Conservation (phyloP, 2,113 vertebrate genomes). For the Tachysurus fulvidraco region DNA sequence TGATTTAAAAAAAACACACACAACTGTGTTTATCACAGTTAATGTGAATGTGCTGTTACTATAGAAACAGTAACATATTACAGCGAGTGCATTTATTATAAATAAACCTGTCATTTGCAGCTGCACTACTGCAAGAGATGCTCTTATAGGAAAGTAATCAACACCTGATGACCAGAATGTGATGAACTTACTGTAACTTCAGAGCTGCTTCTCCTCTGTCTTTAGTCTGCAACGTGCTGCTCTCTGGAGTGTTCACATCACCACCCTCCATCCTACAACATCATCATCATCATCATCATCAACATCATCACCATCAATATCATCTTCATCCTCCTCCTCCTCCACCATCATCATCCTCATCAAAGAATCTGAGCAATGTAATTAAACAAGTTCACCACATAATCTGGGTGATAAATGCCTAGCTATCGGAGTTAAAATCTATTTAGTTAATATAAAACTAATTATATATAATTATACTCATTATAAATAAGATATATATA, state of each 20-base stretch:
- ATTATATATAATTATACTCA: too few species aligned
- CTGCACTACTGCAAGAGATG: neutral
- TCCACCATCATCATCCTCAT: neutral
- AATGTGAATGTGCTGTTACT: neutral
- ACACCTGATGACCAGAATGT: neutral
- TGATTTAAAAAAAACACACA: too few species aligned
- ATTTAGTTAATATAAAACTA: neutral
- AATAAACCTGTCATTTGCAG: neutral
- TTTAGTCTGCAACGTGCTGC: slow-evolving; percentile 2
- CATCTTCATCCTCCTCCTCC: neutral
- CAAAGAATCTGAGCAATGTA: neutral
- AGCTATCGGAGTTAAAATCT: neutral
- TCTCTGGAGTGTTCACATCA: slow-evolving; percentile 16
- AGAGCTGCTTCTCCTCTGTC: slow-evolving; percentile 68
- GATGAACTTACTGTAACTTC: slow-evolving; percentile 68
- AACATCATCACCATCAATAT: neutral
- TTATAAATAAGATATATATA: too few species aligned
- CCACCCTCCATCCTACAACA: slow-evolving; percentile 57
- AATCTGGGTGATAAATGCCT: neutral
- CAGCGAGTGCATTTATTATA: neutral
- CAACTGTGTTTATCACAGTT: too few species aligned
- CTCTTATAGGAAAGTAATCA: neutral
- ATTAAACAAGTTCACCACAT: neutral
- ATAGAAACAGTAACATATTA: neutral
- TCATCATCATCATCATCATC: neutral